Conservation (phyloP, 2,888 invertebrate species). For the Sabellastarte sp. region DNA sequence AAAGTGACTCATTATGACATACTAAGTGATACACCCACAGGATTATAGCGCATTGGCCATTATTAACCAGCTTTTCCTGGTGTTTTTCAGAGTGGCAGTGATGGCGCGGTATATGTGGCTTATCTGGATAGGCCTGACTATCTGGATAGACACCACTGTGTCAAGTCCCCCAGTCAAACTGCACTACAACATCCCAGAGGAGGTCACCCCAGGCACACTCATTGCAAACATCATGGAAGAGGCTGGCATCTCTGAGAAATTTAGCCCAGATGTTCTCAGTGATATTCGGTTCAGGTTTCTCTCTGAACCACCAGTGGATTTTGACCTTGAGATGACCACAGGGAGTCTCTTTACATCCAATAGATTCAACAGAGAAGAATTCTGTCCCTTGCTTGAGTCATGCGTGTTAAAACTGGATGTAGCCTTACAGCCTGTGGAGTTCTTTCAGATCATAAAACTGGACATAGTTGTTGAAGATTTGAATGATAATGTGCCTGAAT, state of each 20-base stretch:
- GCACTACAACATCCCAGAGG: constrained; percentile 13
- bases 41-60: too few relatives aligned
- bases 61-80: too few relatives aligned
- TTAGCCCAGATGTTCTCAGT: constrained; percentile 8
- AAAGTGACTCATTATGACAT: too few relatives aligned
- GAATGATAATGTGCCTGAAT: constrained; percentile 31
- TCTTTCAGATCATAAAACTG: constrained; percentile 24
- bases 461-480: constrained; percentile 23
- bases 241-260: constrained; percentile 15
- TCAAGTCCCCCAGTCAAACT: background rate
- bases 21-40: too few relatives aligned
- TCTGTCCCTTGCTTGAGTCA: constrained; percentile 17
- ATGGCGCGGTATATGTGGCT: too few relatives aligned
- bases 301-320: constrained; percentile 12
- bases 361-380: constrained; percentile 26
- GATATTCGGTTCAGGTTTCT: constrained; percentile 23
- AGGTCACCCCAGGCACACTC: constrained; percentile 19
- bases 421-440: constrained; percentile 22
- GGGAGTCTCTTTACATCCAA: constrained; percentile 23
- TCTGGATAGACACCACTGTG: too few relatives aligned
- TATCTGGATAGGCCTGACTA: too few relatives aligned
- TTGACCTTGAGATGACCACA: constrained; percentile 21
- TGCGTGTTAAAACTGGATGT: constrained; percentile 23
- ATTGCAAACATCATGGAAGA: constrained; percentile 28
- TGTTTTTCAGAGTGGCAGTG: too few relatives aligned